phyloP scores from a whole-genome alignment of 2,888 invertebrate genomes.

The Pyrochroa serraticornis region DNA sequence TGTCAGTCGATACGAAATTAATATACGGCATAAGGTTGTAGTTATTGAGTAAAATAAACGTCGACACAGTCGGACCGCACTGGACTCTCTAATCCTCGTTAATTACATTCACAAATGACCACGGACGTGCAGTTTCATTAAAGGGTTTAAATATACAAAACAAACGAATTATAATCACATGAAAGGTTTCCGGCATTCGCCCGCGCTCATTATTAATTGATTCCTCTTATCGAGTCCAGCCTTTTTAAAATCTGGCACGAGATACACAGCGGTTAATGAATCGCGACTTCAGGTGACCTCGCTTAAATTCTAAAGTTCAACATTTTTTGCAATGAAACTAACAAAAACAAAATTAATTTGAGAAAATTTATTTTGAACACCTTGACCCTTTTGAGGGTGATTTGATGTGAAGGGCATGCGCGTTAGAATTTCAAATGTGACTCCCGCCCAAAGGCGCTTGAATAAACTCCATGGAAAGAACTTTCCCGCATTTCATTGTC shows the following conservation, averaged over 20 bases:
- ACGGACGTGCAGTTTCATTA: conserved; percentile 39
- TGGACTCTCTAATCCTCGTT: conserved; percentile 38
- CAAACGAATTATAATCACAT: conserved; percentile 32
- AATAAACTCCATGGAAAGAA: conserved; percentile 35
- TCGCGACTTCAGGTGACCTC: background rate
- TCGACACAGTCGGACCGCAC: conserved; percentile 13
- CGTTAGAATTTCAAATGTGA: conserved; percentile 23
- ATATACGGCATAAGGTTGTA: conserved; percentile 1
- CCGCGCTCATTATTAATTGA: conserved; percentile 27
- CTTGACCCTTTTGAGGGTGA: background rate
- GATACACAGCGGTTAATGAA: conserved; percentile 12
- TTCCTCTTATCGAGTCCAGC: background rate
- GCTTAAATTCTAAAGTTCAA: no score
- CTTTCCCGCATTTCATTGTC: conserved; percentile 38
- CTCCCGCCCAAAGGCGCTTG: conserved; percentile 30
- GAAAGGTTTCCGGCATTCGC: conserved; percentile 30
- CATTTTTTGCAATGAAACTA: no score
- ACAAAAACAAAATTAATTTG: no score
- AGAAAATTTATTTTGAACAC: no score
- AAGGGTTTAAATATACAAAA: conserved; percentile 40
- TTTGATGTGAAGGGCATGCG: no score
- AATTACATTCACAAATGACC: conserved; percentile 44
- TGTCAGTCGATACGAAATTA: conserved; percentile 12
- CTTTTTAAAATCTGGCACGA: no score
- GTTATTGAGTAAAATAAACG: conserved; percentile 7